Evolutionary conservation across 2,797 vertebrate genomes (phyloP), one percentile per base, ranked within the genome.

Genomic region (Heterohyrax brucei): DNA sequence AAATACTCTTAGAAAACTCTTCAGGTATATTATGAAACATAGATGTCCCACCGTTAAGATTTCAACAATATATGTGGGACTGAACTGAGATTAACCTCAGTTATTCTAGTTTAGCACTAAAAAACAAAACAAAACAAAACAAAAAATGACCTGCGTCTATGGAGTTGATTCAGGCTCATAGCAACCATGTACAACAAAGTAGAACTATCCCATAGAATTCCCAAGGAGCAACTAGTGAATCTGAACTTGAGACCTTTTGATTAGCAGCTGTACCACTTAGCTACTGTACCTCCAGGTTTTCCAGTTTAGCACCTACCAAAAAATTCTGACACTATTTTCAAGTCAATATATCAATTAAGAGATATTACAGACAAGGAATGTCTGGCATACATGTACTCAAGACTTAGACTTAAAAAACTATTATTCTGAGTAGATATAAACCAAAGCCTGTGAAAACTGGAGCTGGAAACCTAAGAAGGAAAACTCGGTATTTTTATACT

Each of bases 31-130:
- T 10, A 70, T 59, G 13, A 50, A 66, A 16, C 8, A 68, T 66
- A 1, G n/a, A 2, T 5, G 6, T 86, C 64, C 28, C 5, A 86
- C 26, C 1, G 16, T 3, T 33, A 61, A 81, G 59, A 48, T 72
- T 44, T 76, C 53, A 50, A 66, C 87, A 56, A 86, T 91, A 33
- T 19, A 19, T 30, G 5, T 14, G 28, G 68, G 33, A 62, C 10
- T 64, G n/a, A 91, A 88, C n/a, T 85, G 33, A 91, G 4, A 72
- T 72, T 72, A 62, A 88, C 46, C n/a, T 79, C 75, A 72, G 7
- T 2, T 79, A 1, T 26, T 91, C 48, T 82, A 64, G 9, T 6
- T 87, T 80, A 91, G 13, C 1, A 95, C 22, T 87, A 89, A 39
- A 39, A 39, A 39, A 39, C 39, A 39, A 39, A 39, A 39, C 39